phyloP scores from a whole-genome alignment of 2,113 vertebrate genomes.

The Phylloscopus trochiloides region DNA sequence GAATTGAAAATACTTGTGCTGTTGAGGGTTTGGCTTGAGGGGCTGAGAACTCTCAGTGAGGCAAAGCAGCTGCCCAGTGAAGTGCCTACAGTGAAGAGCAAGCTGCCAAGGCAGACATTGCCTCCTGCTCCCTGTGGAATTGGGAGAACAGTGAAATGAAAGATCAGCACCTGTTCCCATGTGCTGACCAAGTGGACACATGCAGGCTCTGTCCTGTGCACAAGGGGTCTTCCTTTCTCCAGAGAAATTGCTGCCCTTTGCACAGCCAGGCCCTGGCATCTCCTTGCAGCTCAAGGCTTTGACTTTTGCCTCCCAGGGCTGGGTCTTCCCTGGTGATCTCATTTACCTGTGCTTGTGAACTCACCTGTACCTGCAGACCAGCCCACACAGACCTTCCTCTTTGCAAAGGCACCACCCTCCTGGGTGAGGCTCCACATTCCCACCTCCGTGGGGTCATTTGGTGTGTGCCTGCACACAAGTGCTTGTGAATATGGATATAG shows the following conservation, averaged over 20 bases:
- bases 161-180: not conserved
- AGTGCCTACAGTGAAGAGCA: not conserved
- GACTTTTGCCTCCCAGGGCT: not conserved
- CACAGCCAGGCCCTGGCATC: not conserved
- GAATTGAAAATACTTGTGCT: not conserved
- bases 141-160: not conserved
- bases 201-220: not conserved
- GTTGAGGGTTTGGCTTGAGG: not conserved
- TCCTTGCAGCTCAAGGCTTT: not conserved
- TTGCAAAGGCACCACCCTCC: not conserved
- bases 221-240: not conserved
- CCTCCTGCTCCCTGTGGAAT: not conserved
- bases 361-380: not conserved
- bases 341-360: not conserved
- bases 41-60: not conserved
- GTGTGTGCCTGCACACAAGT: not conserved
- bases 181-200: accelerated
- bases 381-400: not conserved
- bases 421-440: not conserved
- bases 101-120: not conserved
- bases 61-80: not conserved
- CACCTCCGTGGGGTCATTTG: not conserved
- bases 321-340: not conserved
- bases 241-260: not conserved
- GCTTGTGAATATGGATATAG: not conserved